Evolutionary conservation across 2,888 invertebrate genomes (phyloP).

Genomic region (Sesamia inferens): DNA sequence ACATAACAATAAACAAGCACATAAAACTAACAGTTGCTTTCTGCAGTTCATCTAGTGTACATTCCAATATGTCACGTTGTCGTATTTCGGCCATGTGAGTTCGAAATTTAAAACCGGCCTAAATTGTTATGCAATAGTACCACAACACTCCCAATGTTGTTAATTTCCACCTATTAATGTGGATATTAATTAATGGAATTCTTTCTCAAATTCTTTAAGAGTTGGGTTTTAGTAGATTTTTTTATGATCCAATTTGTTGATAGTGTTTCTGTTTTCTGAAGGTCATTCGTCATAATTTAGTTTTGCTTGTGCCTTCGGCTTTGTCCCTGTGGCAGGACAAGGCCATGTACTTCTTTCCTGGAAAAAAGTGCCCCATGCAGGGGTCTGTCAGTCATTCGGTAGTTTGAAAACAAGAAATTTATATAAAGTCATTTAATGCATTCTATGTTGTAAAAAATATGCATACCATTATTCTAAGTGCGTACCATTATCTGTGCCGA

Average conservation of each 20-base stretch:
- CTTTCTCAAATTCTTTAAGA: neutral
- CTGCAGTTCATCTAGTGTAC: slow-evolving; percentile 5
- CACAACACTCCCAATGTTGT: neutral
- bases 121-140: slow-evolving; percentile 58
- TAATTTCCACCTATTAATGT: slow-evolving; percentile 39
- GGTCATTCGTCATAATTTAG: neutral
- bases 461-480: too few species aligned
- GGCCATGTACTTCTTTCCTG: neutral
- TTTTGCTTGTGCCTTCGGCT: neutral
- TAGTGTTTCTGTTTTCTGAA: neutral
- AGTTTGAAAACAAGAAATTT: too few species aligned
- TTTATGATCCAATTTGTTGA: slow-evolving; percentile 7
- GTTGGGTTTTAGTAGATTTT: neutral
- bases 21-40: neutral
- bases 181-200: slow-evolving; percentile 30
- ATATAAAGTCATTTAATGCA: neutral
- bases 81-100: slow-evolving; percentile 29
- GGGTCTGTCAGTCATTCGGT: too few species aligned
- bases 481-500: neutral
- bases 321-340: neutral
- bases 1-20: neutral
- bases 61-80: slow-evolving; percentile 24
- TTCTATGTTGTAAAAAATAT: too few species aligned
- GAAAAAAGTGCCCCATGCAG: neutral
- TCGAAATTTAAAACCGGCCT: slow-evolving; percentile 39